Evolutionary conservation across 2,888 invertebrate genomes (phyloP), one percentile per base, ranked within the genome.

Genomic region (Gasteruption jaculator): DNA sequence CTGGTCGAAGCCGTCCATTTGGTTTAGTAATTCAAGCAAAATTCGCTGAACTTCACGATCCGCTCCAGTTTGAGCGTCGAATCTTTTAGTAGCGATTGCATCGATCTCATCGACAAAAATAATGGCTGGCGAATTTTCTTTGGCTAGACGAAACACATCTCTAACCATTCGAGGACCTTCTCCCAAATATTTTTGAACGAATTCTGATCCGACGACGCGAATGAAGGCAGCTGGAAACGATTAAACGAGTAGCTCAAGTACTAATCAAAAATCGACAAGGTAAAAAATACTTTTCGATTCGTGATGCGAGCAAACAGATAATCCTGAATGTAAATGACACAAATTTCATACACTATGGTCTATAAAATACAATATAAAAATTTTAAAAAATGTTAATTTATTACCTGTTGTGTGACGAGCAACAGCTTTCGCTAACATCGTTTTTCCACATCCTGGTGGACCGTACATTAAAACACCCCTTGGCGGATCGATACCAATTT

Each of bases 61-160:
- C 37, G 95, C 96, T 59, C 96, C 96, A 48, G 96, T 97, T 73
- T 97, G 96, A 3, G 96, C 96, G 74, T 97, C 96, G 72, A 97
- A 94, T 63, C 97, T 82, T 74, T 99, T 99, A 4, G 99, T 99
- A 8, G 97, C 99, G 58, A 99, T 99, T 24, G 99, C 99, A 74
- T 99, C 99, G 61, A 99, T 99, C 76, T 99, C 99, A 74, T 99
- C 99, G 63, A 99, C 99, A 71, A 99, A 99, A 58, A 99, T 99
- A 58, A 99, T 99, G 2, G 97, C 96, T 1, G 99, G 99, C 1
- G 96, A 90, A 75, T 99, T 99, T 73, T 99, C 99, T 71, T 97
- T 95, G 12, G 99, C 99, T 49, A 99, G 79, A 60, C 99, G 85
- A 73, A 99, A 99, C 10, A 99, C 97, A 71, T 99, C 99, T 48